These are phyloP conservation scores for Zosterops borbonicus DNA, from an alignment of 2,113 vertebrate genomes.

Conservation along the genomic window DNA sequence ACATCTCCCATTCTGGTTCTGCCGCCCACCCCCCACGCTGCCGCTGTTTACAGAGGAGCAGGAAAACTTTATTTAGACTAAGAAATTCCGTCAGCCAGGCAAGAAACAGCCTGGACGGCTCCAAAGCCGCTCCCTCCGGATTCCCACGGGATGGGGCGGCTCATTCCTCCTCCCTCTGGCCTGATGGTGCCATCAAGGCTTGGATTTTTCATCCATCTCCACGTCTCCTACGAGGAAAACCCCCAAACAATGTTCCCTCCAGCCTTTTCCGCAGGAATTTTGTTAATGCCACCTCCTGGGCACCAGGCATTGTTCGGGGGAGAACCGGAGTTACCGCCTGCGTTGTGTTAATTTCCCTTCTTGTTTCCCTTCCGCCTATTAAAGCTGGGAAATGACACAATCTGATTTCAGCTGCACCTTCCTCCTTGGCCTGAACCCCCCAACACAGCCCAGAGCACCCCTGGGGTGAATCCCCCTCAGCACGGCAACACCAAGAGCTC, in stretches of 20 bases:
- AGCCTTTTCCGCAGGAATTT: not conserved
- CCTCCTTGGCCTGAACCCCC: accelerated
- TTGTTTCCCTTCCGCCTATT: not conserved
- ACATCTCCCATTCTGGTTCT: not conserved
- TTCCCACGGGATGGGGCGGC: not conserved
- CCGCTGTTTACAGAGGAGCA: not conserved
- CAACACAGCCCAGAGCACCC: accelerated
- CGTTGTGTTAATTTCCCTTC: not conserved
- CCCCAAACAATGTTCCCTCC: not conserved
- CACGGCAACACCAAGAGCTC: not conserved
- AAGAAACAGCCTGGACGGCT: not conserved
- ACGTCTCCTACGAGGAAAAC: not conserved
- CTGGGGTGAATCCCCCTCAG: not conserved
- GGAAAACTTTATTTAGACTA: not conserved
- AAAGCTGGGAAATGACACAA: constrained; percentile 18
- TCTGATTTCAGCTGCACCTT: not conserved
- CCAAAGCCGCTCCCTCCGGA: not conserved
- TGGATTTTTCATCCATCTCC: not conserved
- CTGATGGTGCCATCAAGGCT: accelerated
- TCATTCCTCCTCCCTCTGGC: not conserved
- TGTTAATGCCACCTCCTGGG: not conserved
- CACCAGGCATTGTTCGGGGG: not conserved
- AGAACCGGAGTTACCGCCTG: not conserved
- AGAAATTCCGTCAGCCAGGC: no score
- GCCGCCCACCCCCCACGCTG: not conserved